Conservation (phyloP, 2,888 invertebrate species). For the Plagodis pulveraria region DNA sequence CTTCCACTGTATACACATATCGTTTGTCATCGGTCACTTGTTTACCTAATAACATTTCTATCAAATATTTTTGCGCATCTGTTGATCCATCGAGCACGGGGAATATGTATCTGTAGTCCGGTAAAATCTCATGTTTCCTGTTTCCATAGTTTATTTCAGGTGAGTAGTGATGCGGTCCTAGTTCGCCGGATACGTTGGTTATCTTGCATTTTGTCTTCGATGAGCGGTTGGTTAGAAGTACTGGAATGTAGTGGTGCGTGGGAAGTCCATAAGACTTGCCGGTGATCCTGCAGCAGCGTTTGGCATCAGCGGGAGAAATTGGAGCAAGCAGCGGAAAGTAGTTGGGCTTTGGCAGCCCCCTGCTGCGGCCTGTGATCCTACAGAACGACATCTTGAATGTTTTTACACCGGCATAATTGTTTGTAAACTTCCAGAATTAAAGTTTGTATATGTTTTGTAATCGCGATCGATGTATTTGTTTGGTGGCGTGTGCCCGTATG, state of each 20-base stretch:
- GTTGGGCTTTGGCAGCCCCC: slow-evolving; percentile 92
- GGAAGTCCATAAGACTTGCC: slow-evolving; percentile 91
- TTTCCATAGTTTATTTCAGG: slow-evolving; percentile 87
- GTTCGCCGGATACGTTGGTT: slow-evolving; percentile 86
- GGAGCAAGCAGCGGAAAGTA: slow-evolving; percentile 93
- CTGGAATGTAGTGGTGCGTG: slow-evolving; percentile 92
- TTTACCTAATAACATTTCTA: slow-evolving; percentile 86
- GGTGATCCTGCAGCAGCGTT: slow-evolving; percentile 91
- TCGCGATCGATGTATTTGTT: slow-evolving; percentile 54
- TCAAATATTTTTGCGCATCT: slow-evolving; percentile 87
- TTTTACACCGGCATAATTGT: slow-evolving; percentile 75
- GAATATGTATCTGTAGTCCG: slow-evolving; percentile 90
- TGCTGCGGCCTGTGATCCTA: slow-evolving; percentile 92
- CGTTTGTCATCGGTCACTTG: slow-evolving; percentile 84
- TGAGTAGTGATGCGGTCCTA: slow-evolving; percentile 86
- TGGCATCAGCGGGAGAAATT: slow-evolving; percentile 93
- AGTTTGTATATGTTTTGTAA: slow-evolving; percentile 40
- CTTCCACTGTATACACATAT: slow-evolving; percentile 91
- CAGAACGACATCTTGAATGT: slow-evolving; percentile 87
- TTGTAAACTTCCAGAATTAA: slow-evolving; percentile 44
- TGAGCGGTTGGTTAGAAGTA: slow-evolving; percentile 84
- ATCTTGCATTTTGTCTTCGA: slow-evolving; percentile 86
- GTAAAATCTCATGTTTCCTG: slow-evolving; percentile 87
- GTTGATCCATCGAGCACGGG: slow-evolving; percentile 89
- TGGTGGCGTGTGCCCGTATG: slow-evolving; percentile 53